Evolutionary conservation across 2,113 vertebrate genomes (phyloP).

Genomic region (Enhydra lutris): DNA sequence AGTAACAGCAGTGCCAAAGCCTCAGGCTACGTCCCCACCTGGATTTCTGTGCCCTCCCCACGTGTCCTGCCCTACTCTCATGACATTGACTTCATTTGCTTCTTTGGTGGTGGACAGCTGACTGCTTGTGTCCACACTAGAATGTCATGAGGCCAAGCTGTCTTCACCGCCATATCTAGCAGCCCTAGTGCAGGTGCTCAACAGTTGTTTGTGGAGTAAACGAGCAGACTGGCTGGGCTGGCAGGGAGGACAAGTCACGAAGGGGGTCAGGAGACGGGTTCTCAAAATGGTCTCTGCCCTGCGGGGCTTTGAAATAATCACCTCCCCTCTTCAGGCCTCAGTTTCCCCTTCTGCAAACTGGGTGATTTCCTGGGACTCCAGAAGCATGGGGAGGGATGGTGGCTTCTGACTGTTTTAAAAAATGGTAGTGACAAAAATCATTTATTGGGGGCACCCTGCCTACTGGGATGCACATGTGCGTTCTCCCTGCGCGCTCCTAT

Average conservation of each 20-base stretch:
- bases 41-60: not conserved
- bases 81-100: not conserved
- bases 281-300: not conserved
- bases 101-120: too few species aligned
- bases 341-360: not conserved
- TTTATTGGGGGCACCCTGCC: not conserved
- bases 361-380: not conserved
- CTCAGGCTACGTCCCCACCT: fast-evolving
- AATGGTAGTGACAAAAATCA: not conserved
- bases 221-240: not conserved
- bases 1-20: fast-evolving
- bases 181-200: not conserved
- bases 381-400: not conserved
- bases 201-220: not conserved
- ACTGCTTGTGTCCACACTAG: not conserved
- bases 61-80: not conserved
- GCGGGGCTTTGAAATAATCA: not conserved
- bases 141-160: not conserved
- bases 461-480: fast-evolving
- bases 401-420: not conserved
- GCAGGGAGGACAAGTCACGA: too few species aligned
- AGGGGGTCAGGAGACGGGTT: not conserved
- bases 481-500: not conserved
- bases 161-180: not conserved
- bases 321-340: not conserved